Percentiles rank a stretch among this genome's conserved stretches.
These are phyloP conservation scores for Pristionchus arcanus DNA, from an alignment of 2,888 invertebrate species.

Conservation along the genomic window DNA sequence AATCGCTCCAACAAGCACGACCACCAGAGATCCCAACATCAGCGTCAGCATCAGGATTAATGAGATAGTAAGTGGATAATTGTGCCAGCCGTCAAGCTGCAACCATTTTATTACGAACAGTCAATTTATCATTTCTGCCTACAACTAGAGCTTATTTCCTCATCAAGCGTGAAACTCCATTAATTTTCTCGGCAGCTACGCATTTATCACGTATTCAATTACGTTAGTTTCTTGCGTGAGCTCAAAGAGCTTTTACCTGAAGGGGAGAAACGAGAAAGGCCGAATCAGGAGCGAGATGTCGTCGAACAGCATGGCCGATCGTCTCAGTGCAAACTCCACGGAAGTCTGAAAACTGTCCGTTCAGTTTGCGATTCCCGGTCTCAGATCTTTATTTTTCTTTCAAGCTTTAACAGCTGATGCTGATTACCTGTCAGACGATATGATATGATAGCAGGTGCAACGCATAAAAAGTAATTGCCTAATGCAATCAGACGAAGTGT, in stretches of 20 bases:
- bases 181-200: neutral
- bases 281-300: neutral
- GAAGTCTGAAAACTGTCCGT: neutral
- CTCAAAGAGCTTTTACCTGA: neutral
- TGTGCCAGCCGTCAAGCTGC: constrained; percentile 7
- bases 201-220: neutral
- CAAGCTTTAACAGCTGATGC: neutral
- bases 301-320: constrained; percentile 2
- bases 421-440: neutral
- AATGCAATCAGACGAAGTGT: neutral
- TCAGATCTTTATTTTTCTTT: neutral
- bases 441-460: neutral
- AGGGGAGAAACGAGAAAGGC: constrained; percentile 17
- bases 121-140: neutral
- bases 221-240: neutral
- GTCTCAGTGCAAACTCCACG: constrained; percentile 34
- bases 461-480: neutral
- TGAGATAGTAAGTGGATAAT: constrained; percentile 2
- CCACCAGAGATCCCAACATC: neutral
- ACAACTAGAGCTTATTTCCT: neutral
- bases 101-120: neutral
- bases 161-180: neutral
- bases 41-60: neutral
- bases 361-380: neutral
- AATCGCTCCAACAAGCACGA: neutral